Evolutionary conservation across 2,888 invertebrate species (phyloP), one percentile per base, ranked within the genome.

Genomic region (Octonoba sinensis): DNA sequence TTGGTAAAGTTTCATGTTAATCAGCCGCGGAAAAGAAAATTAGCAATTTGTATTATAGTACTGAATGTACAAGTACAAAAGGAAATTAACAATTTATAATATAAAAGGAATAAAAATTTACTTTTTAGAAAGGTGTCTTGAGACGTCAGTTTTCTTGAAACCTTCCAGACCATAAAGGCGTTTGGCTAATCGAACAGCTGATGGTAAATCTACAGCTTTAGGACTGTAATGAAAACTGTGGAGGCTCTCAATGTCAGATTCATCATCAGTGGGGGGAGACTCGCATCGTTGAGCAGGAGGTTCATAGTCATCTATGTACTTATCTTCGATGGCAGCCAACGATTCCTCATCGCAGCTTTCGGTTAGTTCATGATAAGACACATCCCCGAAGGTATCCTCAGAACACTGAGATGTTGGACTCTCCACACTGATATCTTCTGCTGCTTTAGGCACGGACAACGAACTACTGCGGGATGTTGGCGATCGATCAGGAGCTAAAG

Each of bases 111-210:
- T 51, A 27, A 56, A 59, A 74, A 36, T 92, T 90, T 89, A 97
- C 97, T 97, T 97, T 93, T 99, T 99, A 90, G 96, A 95, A 85
- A 99, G 92, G 91, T 99, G 98, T 86, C 97, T 92, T 22, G 97
- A 96, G 3, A 99, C 97, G 88, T 99, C 99, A 51, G 95, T 95
- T 88, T 96, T 97, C 89, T 96, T 96, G 91, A 98, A 99, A 54
- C 98, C 99, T 88, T 99, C 98, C 85, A 99, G 92, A 87, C 93
- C 92, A 90, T 94, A 98, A 67, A 99, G 92, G 87, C 98, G 91
- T 90, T 97, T 97, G 84, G 99, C 99, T 86, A 99, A 91, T 85
- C 98, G 91, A 86, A 94, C 93, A 18, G 99, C 99, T 56, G 97
- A 97, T 0, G 98, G 97, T 86, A 96, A 92, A 90, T 99, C 98